These are phyloP conservation scores for Heliangelus exortis DNA, from an alignment of 2,797 vertebrate species.

Conservation along the genomic window DNA sequence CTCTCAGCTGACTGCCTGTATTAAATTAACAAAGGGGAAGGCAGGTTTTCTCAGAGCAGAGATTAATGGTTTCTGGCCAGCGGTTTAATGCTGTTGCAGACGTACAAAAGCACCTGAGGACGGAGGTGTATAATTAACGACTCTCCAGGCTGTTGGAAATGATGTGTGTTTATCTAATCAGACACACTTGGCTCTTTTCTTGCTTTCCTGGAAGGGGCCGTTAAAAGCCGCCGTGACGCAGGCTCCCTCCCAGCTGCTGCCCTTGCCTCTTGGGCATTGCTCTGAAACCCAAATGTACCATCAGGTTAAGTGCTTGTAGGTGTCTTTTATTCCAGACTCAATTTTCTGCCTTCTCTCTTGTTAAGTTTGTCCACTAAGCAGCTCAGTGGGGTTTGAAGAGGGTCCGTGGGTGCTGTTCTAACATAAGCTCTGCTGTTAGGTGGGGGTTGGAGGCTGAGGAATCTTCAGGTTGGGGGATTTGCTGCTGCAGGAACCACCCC, in stretches of 20 bases:
- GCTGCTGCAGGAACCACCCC: not conserved
- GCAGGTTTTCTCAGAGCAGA: not conserved
- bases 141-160: not conserved
- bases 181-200: not conserved
- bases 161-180: constrained; percentile 26
- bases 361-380: not conserved
- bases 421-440: not conserved
- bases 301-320: not conserved
- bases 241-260: not conserved
- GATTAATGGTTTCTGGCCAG: constrained; percentile 22
- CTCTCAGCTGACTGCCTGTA: not conserved
- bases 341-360: not conserved
- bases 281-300: not conserved
- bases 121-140: constrained; percentile 11
- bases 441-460: not conserved
- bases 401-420: accelerated
- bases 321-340: not conserved
- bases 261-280: not conserved
- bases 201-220: constrained; percentile 21
- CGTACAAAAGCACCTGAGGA: constrained; percentile 47
- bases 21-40: constrained; percentile 3
- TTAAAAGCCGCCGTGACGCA: not conserved
- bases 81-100: not conserved
- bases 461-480: not conserved
- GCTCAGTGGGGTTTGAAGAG: not conserved